Percentiles rank a stretch among this genome's conserved stretches.
phyloP scores from a whole-genome alignment of 2,888 invertebrate species.

The Protodeltote pygarga region DNA sequence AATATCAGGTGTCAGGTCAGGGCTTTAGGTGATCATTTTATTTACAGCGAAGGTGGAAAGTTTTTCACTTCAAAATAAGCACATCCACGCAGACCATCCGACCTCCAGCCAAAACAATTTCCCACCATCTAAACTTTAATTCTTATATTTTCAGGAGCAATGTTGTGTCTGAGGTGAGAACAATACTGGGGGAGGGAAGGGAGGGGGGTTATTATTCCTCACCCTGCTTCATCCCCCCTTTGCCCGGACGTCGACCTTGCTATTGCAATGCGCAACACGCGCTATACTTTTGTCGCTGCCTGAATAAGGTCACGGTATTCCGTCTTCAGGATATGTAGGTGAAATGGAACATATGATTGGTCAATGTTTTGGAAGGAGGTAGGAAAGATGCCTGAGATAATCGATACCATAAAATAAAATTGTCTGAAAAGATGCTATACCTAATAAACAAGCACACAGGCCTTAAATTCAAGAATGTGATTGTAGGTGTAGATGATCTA shows the following conservation, averaged over 20 bases:
- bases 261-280: conserved; percentile 78
- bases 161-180: conserved; percentile 65
- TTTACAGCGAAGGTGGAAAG: no score
- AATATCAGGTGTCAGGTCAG: no score
- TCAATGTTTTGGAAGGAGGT: conserved; percentile 3
- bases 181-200: conserved; percentile 46
- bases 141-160: conserved; percentile 58
- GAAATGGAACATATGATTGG: conserved; percentile 52
- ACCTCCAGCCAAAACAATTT: conserved; percentile 41
- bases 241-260: conserved; percentile 74
- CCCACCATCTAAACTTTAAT: conserved; percentile 45
- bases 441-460: no score
- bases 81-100: conserved; percentile 10
- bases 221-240: conserved; percentile 16
- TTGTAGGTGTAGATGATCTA: no score
- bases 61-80: background rate
- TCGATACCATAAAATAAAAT: no score
- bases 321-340: conserved; percentile 55
- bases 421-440: no score
- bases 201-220: conserved; percentile 4
- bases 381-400: background rate
- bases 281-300: conserved; percentile 72
- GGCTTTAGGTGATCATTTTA: no score
- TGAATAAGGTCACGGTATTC: conserved; percentile 78
- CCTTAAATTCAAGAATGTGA: conserved; percentile 3